These are phyloP conservation scores for Tinea semifulvella DNA, from an alignment of 2,888 invertebrate species.

Conservation along the genomic window DNA sequence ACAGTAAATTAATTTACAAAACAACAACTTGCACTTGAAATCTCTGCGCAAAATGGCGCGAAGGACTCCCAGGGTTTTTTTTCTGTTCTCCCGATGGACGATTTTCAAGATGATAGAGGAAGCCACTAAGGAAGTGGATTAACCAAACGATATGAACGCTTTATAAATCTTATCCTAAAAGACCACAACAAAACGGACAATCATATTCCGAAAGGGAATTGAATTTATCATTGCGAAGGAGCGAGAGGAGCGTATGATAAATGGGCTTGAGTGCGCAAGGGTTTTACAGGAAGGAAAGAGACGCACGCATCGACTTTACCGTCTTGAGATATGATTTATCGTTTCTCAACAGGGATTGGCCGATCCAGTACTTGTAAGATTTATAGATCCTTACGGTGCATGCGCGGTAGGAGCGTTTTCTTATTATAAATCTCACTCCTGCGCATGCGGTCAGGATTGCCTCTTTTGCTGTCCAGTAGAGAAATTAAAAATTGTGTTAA, in stretches of 20 bases:
- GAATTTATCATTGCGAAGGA: slow-evolving; percentile 64
- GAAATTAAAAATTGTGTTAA: slow-evolving; percentile 63
- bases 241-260: slow-evolving; percentile 62
- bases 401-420: slow-evolving; percentile 65
- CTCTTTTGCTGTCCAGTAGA: slow-evolving; percentile 46
- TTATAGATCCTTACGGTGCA: slow-evolving; percentile 62
- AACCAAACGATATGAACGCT: too few species aligned
- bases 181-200: slow-evolving; percentile 62
- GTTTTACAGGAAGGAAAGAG: slow-evolving; percentile 43
- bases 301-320: slow-evolving; percentile 42
- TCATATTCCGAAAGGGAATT: slow-evolving; percentile 65
- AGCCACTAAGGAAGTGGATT: too few species aligned
- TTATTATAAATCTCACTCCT: slow-evolving; percentile 65
- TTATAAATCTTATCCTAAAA: too few species aligned
- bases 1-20: too few species aligned
- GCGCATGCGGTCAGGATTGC: slow-evolving; percentile 54
- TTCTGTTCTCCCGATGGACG: too few species aligned
- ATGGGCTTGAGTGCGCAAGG: slow-evolving; percentile 43
- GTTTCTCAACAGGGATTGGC: slow-evolving; percentile 66
- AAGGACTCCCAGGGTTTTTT: too few species aligned
- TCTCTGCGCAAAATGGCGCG: too few species aligned
- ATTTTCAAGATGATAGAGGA: too few species aligned
- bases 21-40: too few species aligned
- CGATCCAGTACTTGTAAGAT: slow-evolving; percentile 61
- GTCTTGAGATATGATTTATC: slow-evolving; percentile 62